Percentiles rank a stretch among this genome's conserved stretches.
phyloP scores from a whole-genome alignment of 2,113 vertebrate species.

The Ondatra zibethicus region DNA sequence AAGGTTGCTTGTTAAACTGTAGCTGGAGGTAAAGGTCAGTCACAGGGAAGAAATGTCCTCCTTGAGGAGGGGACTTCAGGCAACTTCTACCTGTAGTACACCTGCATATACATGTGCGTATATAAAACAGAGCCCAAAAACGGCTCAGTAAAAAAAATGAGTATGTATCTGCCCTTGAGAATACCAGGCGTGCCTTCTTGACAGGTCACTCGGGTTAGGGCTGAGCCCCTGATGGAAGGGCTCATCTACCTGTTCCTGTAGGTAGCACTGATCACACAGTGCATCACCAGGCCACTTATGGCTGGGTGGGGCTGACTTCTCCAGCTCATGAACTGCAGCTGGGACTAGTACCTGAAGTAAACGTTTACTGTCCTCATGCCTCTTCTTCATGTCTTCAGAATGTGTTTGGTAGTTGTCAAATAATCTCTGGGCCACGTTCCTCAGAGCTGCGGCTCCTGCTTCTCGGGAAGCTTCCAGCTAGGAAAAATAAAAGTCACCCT shows the following conservation, averaged over 20 bases:
- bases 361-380: slow-evolving; percentile 60
- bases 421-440: slow-evolving; percentile 78
- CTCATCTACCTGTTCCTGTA: accelerated
- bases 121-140: neutral
- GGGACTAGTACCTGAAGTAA: slow-evolving; percentile 79
- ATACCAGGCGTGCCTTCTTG: neutral
- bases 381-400: slow-evolving; percentile 74
- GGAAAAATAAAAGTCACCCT: neutral
- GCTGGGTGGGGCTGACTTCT: accelerated
- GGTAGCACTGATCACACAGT: no score
- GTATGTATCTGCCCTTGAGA: neutral
- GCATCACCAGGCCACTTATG: no score
- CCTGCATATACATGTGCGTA: neutral
- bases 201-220: neutral
- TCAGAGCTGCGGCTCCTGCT: slow-evolving; percentile 80
- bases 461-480: slow-evolving; percentile 87
- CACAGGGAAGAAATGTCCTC: neutral
- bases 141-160: neutral
- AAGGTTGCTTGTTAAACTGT: accelerated
- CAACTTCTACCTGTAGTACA: neutral
- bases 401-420: slow-evolving; percentile 76
- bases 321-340: accelerated
- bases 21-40: neutral
- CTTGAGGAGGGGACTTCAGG: neutral
- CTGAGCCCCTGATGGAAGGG: neutral